Evolutionary conservation across 2,797 vertebrate species (phyloP), one percentile per base, ranked within the genome.

Genomic region (Dipus sagitta): DNA sequence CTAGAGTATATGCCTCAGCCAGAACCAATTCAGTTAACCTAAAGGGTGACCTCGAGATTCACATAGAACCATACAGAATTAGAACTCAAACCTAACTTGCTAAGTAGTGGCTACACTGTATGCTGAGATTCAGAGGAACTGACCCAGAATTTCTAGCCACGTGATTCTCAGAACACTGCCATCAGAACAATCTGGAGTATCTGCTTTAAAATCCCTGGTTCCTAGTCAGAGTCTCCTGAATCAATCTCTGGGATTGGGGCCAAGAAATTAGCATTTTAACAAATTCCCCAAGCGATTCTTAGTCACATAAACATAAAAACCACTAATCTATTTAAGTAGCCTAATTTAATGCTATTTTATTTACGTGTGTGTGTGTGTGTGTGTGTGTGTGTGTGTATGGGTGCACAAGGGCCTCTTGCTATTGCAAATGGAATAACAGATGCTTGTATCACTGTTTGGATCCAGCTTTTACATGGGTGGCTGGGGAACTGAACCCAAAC

Each of bases 201-300:
- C 18, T 88, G 32, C 75, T 84, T 91, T 77, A 92, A 88, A 90
- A 68, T 94, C 92, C 32, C 21, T 83, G 8, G 90, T 70, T 15
- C 52, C 72, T 82, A 68, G 23, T 81, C 1, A 84, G 81, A 62
- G 81, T 60, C 38, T 94, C 70, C 17, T 30, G 17, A 88, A 70
- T 81, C 21, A 70, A 20, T 80, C 72, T 95, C 62, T 91, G 75
- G 71, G n/a, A 42, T 0, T 32, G 26, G 6, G 24, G 3, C 30
- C 10, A 4, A 85, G 84, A 95, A 87, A 74, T 78, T 34, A 78
- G 34, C 70, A 92, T 82, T 92, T 92, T 79, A 79, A 70, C 60
- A 89, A 78, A 21, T 12, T 74, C 54, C 15, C 34, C 72, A 72
- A 88, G 24, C 68, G 71, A 88, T 26, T 88, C 18, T 88, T 78